Base-by-base conservation (phyloP, 2,113 vertebrate species). In the Datnioides undecimradiatus region DNA sequence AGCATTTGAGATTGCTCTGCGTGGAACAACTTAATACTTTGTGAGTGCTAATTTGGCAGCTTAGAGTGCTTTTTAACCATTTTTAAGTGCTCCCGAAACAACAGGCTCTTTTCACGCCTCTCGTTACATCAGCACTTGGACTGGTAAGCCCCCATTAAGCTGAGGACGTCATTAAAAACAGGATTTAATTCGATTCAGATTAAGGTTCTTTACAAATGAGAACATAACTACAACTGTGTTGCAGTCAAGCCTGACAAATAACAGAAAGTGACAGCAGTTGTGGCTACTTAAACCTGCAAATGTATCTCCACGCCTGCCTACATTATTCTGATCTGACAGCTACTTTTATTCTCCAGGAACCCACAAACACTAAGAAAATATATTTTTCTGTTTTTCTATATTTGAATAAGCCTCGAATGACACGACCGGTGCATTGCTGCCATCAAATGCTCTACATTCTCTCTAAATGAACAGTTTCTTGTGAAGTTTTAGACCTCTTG, bases 81-180 rank as follows among this genome's bases (percentile, higher is more conserved):
- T 86, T 88, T 87, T 64, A 81, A 90, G 82, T 48, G 78, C 80
- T 17, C 6, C 76, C 73, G 73, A 90, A 92, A 91, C 86, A 91
- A 92, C 83, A 80, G 83, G 66, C 67, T 64, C 84, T 83, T 87
- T 91, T 92, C 76, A 87, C 84, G 6, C 85, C 49, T 79, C 58
- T 51, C 3, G 6, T 91, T 91, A 86, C 86, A 87, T 91, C 82
- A 91, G 87, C 73, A 43, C 66, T 79, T 83, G 78, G 81, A 83
- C 82, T 60, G 36, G 64, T 88, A 87, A 93, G 80, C 71, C 69
- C 45, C 46, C 57, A 55, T 79, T 78, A 90, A 90, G 79, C 89
- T 27, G 40, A 73, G 73, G 49, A 84, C 38, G 69, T 81, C 79
- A 85, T 84, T 87, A 83, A 85, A 87, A 79, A 73, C 36, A 62